Percentiles rank a stretch among this genome's conserved stretches.
Evolutionary conservation across 2,888 invertebrate species (phyloP).

Genomic region (Ennomos erosarius): DNA sequence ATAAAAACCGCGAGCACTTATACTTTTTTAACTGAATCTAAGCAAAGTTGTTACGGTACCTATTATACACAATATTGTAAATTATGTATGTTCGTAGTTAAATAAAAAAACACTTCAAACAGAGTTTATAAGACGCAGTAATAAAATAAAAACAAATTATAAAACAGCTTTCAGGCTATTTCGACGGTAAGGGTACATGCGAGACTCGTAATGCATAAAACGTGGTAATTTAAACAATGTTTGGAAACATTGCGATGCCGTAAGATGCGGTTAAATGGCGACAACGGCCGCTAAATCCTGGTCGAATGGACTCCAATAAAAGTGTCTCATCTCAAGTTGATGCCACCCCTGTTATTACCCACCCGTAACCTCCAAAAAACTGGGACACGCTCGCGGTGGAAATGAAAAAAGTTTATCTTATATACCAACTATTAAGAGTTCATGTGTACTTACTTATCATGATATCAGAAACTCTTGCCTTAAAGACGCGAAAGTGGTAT

Average conservation of each 20-base stretch:
- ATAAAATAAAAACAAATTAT: constrained; percentile 19
- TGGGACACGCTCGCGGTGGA: constrained; percentile 27
- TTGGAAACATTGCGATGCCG: constrained; percentile 57
- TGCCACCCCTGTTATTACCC: constrained; percentile 39
- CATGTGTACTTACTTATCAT: constrained; percentile 8
- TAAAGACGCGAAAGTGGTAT: not conserved
- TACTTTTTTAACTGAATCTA: no score
- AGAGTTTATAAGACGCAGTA: constrained; percentile 18
- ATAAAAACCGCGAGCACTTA: no score
- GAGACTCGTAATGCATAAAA: constrained; percentile 54
- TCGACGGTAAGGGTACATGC: constrained; percentile 39
- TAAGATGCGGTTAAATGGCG: constrained; percentile 55
- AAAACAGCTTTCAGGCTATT: constrained; percentile 30
- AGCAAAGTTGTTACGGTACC: no score
- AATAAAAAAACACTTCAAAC: constrained; percentile 12
- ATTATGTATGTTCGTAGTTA: not conserved
- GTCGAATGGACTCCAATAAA: constrained; percentile 67
- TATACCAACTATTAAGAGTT: constrained; percentile 18
- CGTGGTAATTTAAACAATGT: constrained; percentile 61
- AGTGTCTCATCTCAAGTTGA: constrained; percentile 56
- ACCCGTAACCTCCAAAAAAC: constrained; percentile 37
- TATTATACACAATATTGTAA: not conserved
- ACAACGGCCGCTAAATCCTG: constrained; percentile 63
- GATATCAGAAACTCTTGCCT: not conserved
- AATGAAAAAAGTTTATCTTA: constrained; percentile 32